phyloP scores from a whole-genome alignment of 1,140 invertebrate species.

The Drosophila trapezifrons region DNA sequence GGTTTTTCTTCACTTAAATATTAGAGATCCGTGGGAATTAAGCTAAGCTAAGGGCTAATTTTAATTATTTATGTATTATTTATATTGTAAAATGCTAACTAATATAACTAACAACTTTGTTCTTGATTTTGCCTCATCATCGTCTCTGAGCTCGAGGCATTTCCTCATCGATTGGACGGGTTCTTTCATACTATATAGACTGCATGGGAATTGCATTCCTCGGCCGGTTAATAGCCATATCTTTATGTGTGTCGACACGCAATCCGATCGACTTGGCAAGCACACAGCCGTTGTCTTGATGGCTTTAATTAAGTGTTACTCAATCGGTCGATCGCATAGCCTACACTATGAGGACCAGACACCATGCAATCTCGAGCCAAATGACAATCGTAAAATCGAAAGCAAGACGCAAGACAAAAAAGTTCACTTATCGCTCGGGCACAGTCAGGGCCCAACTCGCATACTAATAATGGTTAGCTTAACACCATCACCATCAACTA shows the following conservation, averaged over 20 bases:
- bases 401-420: conserved; percentile 42
- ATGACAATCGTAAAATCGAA: conserved; percentile 60
- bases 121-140: background rate
- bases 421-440: conserved; percentile 45
- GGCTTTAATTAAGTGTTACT: conserved; percentile 60
- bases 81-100: too few species aligned
- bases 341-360: conserved; percentile 18
- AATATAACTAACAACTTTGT: too few species aligned
- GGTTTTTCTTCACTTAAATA: background rate
- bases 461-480: conserved; percentile 10
- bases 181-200: conserved; percentile 2
- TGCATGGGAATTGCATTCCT: conserved; percentile 23
- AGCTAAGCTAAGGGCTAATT: too few species aligned
- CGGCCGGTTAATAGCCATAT: conserved; percentile 15
- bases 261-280: conserved; percentile 17
- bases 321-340: conserved; percentile 46
- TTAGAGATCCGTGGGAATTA: background rate
- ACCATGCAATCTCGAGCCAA: conserved; percentile 38
- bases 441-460: conserved; percentile 12
- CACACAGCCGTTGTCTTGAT: conserved; percentile 36
- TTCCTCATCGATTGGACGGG: conserved; percentile 10
- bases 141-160: too few species aligned
- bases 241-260: conserved; percentile 29
- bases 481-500: background rate
- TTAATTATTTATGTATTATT: too few species aligned